phyloP scores from a whole-genome alignment of 2,113 vertebrate genomes.

The Phylloscopus trochilus region DNA sequence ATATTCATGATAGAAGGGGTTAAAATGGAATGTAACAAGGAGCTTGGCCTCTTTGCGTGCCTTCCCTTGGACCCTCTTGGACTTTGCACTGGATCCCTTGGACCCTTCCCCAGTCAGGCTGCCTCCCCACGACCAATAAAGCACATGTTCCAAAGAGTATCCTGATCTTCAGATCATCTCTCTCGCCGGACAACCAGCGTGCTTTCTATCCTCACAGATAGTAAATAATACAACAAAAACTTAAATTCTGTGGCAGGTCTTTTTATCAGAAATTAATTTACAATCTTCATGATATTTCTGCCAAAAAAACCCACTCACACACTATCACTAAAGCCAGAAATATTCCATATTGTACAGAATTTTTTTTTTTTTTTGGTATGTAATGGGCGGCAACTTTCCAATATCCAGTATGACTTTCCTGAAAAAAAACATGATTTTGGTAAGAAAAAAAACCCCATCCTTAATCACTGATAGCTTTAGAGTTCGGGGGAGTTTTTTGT shows the following conservation, averaged over 20 bases:
- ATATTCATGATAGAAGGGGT: no score
- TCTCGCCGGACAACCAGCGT: no score
- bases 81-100: no score
- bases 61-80: no score
- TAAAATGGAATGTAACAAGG: no score
- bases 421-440: background rate
- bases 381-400: background rate
- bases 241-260: background rate
- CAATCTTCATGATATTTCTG: background rate
- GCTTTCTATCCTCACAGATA: background rate
- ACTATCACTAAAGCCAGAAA: background rate
- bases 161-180: no score
- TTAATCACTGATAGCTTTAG: background rate
- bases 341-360: background rate
- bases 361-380: fast-evolving
- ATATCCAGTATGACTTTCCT: background rate
- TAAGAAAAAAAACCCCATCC: fast-evolving
- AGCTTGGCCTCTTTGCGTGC: no score
- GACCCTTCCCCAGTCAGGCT: no score
- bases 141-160: no score
- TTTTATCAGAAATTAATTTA: background rate
- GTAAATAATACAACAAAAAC: background rate
- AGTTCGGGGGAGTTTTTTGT: background rate
- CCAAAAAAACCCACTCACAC: background rate
- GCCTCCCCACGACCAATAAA: no score